Evolutionary conservation across 2,113 vertebrate genomes (phyloP), one percentile per base, ranked within the genome.

Genomic region (Melierax canorus): DNA sequence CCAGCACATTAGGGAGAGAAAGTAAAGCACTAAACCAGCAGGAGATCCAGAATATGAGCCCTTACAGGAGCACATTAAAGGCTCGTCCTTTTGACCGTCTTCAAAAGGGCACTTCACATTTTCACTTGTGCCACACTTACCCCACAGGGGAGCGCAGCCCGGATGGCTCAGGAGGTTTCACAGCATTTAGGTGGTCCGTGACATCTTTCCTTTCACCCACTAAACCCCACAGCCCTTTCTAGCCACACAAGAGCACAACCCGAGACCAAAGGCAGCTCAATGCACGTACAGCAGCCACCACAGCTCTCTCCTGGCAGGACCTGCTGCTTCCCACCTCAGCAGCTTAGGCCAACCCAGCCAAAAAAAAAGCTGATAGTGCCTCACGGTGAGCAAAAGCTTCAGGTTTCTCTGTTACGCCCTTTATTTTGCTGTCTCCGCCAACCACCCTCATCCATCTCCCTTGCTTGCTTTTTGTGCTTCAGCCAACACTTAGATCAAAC

Each of bases 241-340:
- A 66, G 19, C 8, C 17, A 16, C 14, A 4, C 2, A 4, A 43
- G 50, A 26, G 17, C 22, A 14, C 0, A 4, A 51, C 17, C 56
- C 4, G 32, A 77, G 72, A 59, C 51, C 3, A 1, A 88, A 14
- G 46, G 30, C 68, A 86, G 48, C 62, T 80, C 75, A 43, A 36
- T 3, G 11, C 21, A 7, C 0, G 0, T 7, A n/a, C 55, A 83
- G 38, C 4, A 0, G 32, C 34, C 6, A 3, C 41, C 2, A 0
- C 4, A 3, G 78, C 23, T 50, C 41, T 24, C 19, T 58, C 39
- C 60, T 53, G 55, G 83, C 63, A 82, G 67, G 46, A 55, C 5
- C 36, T 43, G 64, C 81, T 68, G 11, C 81, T 85, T 85, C 66
- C 26, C 59, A 78, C 6, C 64, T 85, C 80, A 48, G 32, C 2